These are phyloP conservation scores for Anser brachyrhynchus DNA, from an alignment of 2,113 vertebrate genomes.

Conservation along the genomic window DNA sequence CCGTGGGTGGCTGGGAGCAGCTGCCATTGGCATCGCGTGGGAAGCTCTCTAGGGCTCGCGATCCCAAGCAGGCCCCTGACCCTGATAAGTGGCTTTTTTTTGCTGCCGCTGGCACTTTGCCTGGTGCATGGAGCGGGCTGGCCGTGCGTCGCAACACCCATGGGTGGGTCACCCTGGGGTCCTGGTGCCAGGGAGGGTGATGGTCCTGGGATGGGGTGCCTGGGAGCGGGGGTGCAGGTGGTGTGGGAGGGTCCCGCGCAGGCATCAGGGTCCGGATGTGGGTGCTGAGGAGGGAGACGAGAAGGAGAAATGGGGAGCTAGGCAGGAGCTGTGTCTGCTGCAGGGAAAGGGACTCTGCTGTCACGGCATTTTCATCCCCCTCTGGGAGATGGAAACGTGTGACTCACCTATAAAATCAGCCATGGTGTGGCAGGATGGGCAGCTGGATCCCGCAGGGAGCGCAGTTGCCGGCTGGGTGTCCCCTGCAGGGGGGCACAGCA, in stretches of 20 bases:
- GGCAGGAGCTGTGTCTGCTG: conserved; percentile 10
- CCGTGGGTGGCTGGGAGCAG: background rate
- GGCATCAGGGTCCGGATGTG: background rate
- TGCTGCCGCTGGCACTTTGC: background rate
- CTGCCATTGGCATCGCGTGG: background rate
- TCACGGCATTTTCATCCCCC: conserved; percentile 43
- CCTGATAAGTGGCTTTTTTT: background rate
- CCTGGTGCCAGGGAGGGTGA: background rate
- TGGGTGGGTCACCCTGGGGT: background rate
- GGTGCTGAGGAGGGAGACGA: background rate
- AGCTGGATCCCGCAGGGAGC: background rate
- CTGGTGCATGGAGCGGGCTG: background rate
- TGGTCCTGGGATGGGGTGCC: background rate
- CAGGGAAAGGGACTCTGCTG: conserved; percentile 51
- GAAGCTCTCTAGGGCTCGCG: background rate
- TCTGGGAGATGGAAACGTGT: conserved; percentile 27
- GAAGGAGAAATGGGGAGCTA: background rate
- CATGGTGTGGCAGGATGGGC: background rate
- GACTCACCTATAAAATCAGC: background rate
- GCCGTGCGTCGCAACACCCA: rapidly evolving
- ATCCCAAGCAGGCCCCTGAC: background rate
- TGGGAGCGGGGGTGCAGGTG: background rate
- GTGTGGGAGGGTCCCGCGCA: background rate
- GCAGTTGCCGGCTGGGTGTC: background rate
- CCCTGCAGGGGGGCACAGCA: background rate